Evolutionary conservation across 2,113 vertebrate genomes (phyloP), one percentile per base, ranked within the genome.

Genomic region (Ceuthmochares aereus): DNA sequence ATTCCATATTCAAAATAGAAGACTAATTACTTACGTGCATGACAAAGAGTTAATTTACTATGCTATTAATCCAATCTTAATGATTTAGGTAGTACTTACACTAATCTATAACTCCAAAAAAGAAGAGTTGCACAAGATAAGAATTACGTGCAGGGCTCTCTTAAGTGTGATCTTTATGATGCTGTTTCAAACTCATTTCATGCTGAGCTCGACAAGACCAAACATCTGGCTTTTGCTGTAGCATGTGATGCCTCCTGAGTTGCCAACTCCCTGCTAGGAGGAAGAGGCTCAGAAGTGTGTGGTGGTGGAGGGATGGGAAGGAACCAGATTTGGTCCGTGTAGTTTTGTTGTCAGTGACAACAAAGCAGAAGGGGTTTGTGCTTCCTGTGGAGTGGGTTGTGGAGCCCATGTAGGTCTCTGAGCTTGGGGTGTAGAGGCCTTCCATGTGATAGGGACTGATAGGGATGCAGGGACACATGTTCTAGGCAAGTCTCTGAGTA

Each of bases 221-320:
- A 90, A 92, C 76, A 87, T 76, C 87, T 88, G 89, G 89, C 60
- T 95, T 91, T 43, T 32, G 8, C 81, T 81, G 60, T 25, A 66
- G 77, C 37, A 63, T 2, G 3, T 0, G 0, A 18, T 89, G 51
- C 16, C 51, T 64, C 42, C 64, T 77, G 59, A 80, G 59, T 23
- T 74, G 29, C 45, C 88, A 82, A 14, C 6, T 74, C 49, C 43
- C 27, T 34, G 1, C 27, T 21, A 51, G 59, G 43, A 89, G 34
- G 43, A 89, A 56, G 42, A 25, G 54, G 51, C 62, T 89, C 12
- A 16, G 49, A 73, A 84, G 25, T 2, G 4, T 0, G 1, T 17
- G 40, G 49, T 42, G 20, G 20, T 30, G 34, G n/a, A 74, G 25
- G 26, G 18, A 10, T 63, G 55, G 56, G 81, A 73, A 72, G 23